phyloP scores from a whole-genome alignment of 2,888 invertebrate genomes.

The Malthinus flaveolus region DNA sequence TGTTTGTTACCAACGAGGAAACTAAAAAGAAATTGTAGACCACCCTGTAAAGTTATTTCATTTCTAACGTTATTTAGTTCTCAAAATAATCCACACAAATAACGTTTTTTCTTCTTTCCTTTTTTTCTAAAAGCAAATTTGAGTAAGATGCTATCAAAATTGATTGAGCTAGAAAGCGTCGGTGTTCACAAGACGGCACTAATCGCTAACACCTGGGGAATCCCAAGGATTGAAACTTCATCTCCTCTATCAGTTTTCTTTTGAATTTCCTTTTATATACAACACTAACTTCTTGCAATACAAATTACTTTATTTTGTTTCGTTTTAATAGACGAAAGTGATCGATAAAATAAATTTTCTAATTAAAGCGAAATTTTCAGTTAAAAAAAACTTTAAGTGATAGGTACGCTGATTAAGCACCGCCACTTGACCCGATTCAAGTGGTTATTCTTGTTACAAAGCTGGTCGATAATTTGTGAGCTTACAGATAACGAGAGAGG shows the following conservation, averaged over 20 bases:
- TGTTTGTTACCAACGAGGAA: constrained; percentile 30
- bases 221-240: constrained; percentile 36
- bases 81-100: not conserved
- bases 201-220: constrained; percentile 46
- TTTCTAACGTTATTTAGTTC: too few species aligned
- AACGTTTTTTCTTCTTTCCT: not conserved
- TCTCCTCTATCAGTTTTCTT: constrained; percentile 25
- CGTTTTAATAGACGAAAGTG: too few species aligned
- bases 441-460: constrained; percentile 32
- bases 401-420: constrained; percentile 26
- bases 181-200: constrained; percentile 39
- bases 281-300: too few species aligned
- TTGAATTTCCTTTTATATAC: constrained; percentile 6
- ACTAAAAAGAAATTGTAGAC: constrained; percentile 49
- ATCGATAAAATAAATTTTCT: too few species aligned
- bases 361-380: too few species aligned
- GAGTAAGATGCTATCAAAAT: constrained; percentile 38
- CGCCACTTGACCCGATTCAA: constrained; percentile 32
- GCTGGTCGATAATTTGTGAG: constrained; percentile 27
- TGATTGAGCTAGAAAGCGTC: constrained; percentile 31
- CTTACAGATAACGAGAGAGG: constrained; percentile 24
- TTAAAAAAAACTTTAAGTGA: too few species aligned
- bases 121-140: constrained; percentile 31
- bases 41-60: constrained; percentile 34
- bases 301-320: too few species aligned